Percentiles rank a stretch among this genome's conserved stretches.
Conservation (phyloP, 2,888 invertebrate genomes). For the Chorisops tibialis region DNA sequence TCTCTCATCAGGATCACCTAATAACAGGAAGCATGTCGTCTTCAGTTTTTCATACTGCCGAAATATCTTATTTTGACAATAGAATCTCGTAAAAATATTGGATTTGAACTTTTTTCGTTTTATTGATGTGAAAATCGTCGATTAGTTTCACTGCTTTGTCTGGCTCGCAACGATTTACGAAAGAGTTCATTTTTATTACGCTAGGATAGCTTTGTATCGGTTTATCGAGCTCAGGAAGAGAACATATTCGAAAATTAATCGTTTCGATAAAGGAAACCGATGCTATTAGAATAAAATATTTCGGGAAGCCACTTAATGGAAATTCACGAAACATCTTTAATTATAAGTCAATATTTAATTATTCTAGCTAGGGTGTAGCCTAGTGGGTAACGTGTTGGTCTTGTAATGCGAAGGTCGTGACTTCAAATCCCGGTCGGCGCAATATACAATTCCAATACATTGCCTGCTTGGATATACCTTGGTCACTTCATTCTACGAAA, state of each 20-base stretch:
- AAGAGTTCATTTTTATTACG: conserved; percentile 29
- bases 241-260: conserved; percentile 6
- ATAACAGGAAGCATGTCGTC: conserved; percentile 58
- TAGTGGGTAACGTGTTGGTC: too few species aligned
- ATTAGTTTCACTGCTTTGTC: conserved; percentile 24
- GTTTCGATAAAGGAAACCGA: conserved; percentile 5
- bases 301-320: conserved; percentile 7
- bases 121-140: not conserved
- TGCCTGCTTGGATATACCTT: too few species aligned
- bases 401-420: too few species aligned
- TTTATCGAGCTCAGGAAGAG: conserved; percentile 3
- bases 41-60: conserved; percentile 16
- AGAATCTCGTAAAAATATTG: conserved; percentile 27
- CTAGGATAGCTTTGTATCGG: not conserved
- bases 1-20: conserved; percentile 60
- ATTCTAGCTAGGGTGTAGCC: too few species aligned
- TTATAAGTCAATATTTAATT: too few species aligned
- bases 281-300: conserved; percentile 26
- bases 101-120: not conserved
- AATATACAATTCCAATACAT: too few species aligned
- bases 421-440: too few species aligned
- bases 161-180: conserved; percentile 26
- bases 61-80: conserved; percentile 22
- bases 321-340: too few species aligned
- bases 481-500: too few species aligned